phyloP scores from a whole-genome alignment of 2,888 invertebrate genomes.

The Dasysyrphus tricinctus region DNA sequence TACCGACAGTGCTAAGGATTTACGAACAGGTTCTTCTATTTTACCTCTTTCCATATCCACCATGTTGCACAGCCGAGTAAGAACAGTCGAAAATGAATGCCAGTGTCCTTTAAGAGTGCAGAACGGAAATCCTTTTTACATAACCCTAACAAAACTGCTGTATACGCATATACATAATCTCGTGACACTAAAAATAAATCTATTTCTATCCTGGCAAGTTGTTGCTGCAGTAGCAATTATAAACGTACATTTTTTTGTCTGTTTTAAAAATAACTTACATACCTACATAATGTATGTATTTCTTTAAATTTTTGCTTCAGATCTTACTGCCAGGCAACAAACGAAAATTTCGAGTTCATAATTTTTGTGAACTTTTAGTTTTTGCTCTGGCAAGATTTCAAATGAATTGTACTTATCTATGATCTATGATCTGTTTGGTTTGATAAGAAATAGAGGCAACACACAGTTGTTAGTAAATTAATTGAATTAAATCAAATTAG shows the following conservation, averaged over 20 bases:
- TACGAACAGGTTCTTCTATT: slow-evolving; percentile 2
- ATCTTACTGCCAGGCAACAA: neutral
- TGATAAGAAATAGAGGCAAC: neutral
- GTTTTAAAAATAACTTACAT: slow-evolving; percentile 2
- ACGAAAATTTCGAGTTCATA: too few species aligned
- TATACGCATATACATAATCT: slow-evolving; percentile 13
- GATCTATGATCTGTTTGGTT: neutral
- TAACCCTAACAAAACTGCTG: slow-evolving; percentile 35
- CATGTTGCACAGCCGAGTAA: neutral
- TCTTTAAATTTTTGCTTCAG: neutral
- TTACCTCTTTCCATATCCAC: neutral
- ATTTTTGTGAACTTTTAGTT: too few species aligned
- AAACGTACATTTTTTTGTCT: neutral
- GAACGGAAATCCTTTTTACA: slow-evolving; percentile 54
- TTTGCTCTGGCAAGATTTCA: too few species aligned
- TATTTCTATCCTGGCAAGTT: slow-evolving; percentile 23
- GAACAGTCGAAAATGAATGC: slow-evolving; percentile 22
- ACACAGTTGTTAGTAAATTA: neutral
- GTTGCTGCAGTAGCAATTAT: neutral
- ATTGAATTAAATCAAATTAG: neutral
- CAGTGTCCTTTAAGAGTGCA: slow-evolving; percentile 18
- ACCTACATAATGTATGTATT: too few species aligned
- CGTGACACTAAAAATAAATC: slow-evolving; percentile 1
- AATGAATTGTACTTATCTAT: neutral
- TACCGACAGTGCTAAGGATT: slow-evolving; percentile 40